A percentile compares a stretch with the other conserved stretches of the same genome.
phyloP scores from a whole-genome alignment of 1,140 invertebrate genomes.

The Lucilia cuprina region DNA sequence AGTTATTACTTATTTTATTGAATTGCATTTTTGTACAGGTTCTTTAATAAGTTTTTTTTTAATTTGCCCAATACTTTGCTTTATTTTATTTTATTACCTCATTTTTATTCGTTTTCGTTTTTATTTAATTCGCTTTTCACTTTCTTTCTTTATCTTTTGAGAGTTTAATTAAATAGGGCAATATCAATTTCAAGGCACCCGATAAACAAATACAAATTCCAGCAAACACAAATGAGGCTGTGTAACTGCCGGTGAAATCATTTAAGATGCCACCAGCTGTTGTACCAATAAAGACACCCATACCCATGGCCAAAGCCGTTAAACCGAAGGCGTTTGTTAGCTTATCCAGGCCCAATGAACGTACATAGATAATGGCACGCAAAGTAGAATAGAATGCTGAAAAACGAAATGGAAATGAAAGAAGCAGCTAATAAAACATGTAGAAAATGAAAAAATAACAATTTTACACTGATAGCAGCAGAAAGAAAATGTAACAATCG shows the following conservation, averaged over 20 bases:
- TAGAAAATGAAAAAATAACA: no score
- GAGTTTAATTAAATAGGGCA: constrained; percentile 7
- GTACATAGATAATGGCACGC: constrained; percentile 54
- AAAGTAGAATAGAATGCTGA: constrained; percentile 52
- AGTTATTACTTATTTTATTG: no score
- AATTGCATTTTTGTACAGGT: no score
- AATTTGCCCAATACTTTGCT: no score
- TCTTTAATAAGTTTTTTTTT: no score
- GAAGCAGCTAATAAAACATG: not conserved
- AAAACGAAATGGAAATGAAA: not conserved
- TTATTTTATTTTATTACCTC: no score
- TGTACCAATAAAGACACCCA: constrained; percentile 53
- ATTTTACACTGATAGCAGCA: not conserved
- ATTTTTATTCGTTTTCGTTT: no score
- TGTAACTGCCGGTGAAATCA: constrained; percentile 37
- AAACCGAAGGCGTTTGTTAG: constrained; percentile 59
- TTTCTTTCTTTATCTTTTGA: not conserved
- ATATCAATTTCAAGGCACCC: constrained; percentile 44
- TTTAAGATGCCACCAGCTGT: constrained; percentile 46
- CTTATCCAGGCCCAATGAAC: constrained; percentile 51
- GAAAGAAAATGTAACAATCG: not conserved
- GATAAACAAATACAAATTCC: constrained; percentile 48
- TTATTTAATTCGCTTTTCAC: not conserved
- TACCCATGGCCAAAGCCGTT: constrained; percentile 52
- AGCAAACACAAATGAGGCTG: constrained; percentile 47